Conservation (phyloP, 2,113 vertebrate species). For the Gavialis gangeticus region DNA sequence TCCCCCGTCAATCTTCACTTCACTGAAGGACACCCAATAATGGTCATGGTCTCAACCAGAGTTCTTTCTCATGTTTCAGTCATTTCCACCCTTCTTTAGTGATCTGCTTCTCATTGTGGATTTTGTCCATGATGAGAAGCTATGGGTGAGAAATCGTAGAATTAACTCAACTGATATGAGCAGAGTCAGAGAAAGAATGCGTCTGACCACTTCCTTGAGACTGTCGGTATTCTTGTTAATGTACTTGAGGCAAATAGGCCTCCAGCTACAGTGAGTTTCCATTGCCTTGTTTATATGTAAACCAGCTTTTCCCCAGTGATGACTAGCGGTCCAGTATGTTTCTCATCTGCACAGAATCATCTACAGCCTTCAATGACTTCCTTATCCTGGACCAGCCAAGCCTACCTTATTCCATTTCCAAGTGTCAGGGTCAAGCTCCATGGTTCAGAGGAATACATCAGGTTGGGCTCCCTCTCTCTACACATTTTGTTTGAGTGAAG, state of each 20-base stretch:
- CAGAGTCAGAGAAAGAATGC: not conserved
- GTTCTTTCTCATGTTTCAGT: not conserved
- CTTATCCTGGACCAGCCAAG: not conserved
- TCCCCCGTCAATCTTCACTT: not conserved
- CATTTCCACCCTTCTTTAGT: not conserved
- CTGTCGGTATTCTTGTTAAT: not conserved
- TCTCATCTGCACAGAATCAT: not conserved
- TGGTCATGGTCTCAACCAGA: not conserved
- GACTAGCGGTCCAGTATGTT: not conserved
- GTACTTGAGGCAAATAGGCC: not conserved
- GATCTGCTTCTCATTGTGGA: not conserved
- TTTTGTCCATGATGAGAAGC: no score
- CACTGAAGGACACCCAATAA: not conserved
- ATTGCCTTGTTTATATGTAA: not conserved
- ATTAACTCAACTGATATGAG: not conserved
- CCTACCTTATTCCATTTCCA: not conserved
- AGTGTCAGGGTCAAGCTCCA: not conserved
- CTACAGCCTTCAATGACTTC: not conserved
- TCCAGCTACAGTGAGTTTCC: not conserved
- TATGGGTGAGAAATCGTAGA: no score
- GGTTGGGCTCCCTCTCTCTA: not conserved
- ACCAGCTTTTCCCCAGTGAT: not conserved
- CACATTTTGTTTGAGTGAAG: not conserved
- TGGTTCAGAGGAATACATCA: not conserved
- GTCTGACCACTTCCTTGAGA: not conserved